These are phyloP conservation scores for Schlechtendalia chinensis DNA, from an alignment of 1,140 invertebrate species.

Conservation along the genomic window DNA sequence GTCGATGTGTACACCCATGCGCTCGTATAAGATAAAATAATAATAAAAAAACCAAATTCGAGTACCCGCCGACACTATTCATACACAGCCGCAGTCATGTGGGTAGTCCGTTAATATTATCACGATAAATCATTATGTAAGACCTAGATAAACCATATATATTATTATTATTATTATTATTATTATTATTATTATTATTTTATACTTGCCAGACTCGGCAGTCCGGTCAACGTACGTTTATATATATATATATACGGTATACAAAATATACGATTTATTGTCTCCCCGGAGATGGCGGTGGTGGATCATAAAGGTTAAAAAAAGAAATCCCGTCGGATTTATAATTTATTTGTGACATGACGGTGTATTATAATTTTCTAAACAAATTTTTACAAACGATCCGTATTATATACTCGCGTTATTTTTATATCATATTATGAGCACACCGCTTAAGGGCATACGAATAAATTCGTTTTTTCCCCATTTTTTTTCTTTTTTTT, in stretches of 20 bases:
- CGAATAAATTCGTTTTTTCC: too few relatives aligned
- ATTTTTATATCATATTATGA: too few relatives aligned
- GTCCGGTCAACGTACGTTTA: background rate
- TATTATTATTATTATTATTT: too few relatives aligned
- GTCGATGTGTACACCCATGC: too few relatives aligned
- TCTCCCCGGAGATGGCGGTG: background rate
- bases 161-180: background rate
- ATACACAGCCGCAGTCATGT: background rate
- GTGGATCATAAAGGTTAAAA: background rate
- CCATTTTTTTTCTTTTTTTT: too few relatives aligned
- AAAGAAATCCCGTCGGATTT: background rate
- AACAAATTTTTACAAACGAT: too few relatives aligned
- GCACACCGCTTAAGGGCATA: too few relatives aligned
- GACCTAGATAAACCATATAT: conserved; percentile 10
- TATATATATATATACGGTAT: too few relatives aligned
- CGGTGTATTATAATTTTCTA: too few relatives aligned
- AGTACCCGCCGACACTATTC: background rate
- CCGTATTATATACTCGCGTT: too few relatives aligned
- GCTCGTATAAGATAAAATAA: background rate
- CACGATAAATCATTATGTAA: background rate
- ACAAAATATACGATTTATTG: background rate
- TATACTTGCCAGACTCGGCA: too few relatives aligned
- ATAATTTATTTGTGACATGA: too few relatives aligned
- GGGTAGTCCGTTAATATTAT: conserved; percentile 1
- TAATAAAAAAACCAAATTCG: conserved; percentile 2